phyloP scores from a whole-genome alignment of 2,888 invertebrate species.

The Euzophera pinguis region DNA sequence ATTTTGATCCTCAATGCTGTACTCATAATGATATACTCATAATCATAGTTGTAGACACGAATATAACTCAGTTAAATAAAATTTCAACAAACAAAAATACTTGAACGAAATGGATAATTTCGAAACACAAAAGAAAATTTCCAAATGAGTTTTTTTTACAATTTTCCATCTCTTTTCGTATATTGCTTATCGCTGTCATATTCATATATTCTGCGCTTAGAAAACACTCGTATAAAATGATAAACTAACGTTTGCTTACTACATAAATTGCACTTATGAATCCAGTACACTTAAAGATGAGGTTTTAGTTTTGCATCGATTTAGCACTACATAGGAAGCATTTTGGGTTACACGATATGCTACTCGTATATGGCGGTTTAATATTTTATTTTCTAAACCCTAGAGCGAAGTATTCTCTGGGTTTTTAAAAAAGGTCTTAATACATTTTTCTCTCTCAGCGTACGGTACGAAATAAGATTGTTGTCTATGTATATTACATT shows the following conservation, averaged over 20 bases:
- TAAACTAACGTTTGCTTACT: slow-evolving; percentile 21
- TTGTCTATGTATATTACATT: too few relatives aligned
- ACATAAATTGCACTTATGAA: slow-evolving; percentile 43
- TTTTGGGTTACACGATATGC: slow-evolving; percentile 35
- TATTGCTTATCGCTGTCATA: slow-evolving; percentile 1
- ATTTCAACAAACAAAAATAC: too few relatives aligned
- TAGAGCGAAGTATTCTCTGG: too few relatives aligned
- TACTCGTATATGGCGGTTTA: slow-evolving; percentile 18
- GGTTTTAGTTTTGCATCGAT: slow-evolving; percentile 25
- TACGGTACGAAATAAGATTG: too few relatives aligned
- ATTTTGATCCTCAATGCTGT: too few relatives aligned
- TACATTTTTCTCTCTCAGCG: too few relatives aligned
- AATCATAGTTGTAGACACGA: too few relatives aligned
- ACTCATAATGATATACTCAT: too few relatives aligned
- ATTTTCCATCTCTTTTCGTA: not conserved
- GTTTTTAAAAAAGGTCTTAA: too few relatives aligned
- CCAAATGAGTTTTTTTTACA: not conserved
- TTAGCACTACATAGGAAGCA: slow-evolving; percentile 59
- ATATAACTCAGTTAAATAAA: too few relatives aligned
- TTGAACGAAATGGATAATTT: not conserved
- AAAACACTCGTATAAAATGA: slow-evolving; percentile 22
- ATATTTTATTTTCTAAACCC: too few relatives aligned
- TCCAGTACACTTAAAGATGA: slow-evolving; percentile 31
- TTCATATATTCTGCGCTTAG: not conserved
- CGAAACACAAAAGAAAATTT: not conserved